These are phyloP conservation scores for Drosophila incognita DNA, from an alignment of 2,888 invertebrate species.

Conservation along the genomic window DNA sequence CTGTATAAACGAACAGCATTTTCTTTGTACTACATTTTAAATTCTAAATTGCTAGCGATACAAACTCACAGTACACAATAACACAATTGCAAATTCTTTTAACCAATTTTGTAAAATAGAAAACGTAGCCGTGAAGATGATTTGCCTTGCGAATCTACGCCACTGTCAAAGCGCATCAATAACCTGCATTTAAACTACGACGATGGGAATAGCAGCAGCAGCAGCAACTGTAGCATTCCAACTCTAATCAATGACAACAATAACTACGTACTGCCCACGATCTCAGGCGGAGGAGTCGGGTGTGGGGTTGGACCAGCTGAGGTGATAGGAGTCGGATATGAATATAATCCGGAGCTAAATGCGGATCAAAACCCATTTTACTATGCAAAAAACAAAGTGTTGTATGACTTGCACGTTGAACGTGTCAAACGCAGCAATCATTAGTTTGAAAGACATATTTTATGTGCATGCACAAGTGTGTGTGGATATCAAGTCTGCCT, in stretches of 20 bases:
- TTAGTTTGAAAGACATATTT: constrained; percentile 48
- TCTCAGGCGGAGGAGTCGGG: constrained; percentile 35
- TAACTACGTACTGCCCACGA: constrained; percentile 48
- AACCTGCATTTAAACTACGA: constrained; percentile 90
- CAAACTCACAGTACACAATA: not conserved
- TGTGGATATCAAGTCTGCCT: constrained; percentile 3
- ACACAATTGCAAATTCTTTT: not conserved
- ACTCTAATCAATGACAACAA: constrained; percentile 60
- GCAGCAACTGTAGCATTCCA: constrained; percentile 65
- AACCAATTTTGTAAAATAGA: constrained; percentile 84
- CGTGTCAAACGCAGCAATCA: constrained; percentile 88
- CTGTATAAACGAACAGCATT: constrained; percentile 20
- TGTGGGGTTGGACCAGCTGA: constrained; percentile 39
- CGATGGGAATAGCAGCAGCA: constrained; percentile 69
- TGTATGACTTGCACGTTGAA: constrained; percentile 94
- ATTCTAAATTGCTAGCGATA: not conserved
- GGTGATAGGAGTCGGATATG: constrained; percentile 28
- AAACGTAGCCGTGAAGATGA: constrained; percentile 92
- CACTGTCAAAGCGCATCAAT: constrained; percentile 95
- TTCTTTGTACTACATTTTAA: constrained; percentile 7
- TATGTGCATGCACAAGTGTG: constrained; percentile 2
- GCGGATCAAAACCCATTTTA: constrained; percentile 93
- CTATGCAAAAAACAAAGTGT: constrained; percentile 92
- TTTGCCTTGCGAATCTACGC: constrained; percentile 90
- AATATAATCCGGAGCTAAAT: constrained; percentile 91